Percentiles rank a stretch among this genome's conserved stretches.
Evolutionary conservation across 1,140 invertebrate genomes (phyloP).

Genomic region (Cydia amplana): DNA sequence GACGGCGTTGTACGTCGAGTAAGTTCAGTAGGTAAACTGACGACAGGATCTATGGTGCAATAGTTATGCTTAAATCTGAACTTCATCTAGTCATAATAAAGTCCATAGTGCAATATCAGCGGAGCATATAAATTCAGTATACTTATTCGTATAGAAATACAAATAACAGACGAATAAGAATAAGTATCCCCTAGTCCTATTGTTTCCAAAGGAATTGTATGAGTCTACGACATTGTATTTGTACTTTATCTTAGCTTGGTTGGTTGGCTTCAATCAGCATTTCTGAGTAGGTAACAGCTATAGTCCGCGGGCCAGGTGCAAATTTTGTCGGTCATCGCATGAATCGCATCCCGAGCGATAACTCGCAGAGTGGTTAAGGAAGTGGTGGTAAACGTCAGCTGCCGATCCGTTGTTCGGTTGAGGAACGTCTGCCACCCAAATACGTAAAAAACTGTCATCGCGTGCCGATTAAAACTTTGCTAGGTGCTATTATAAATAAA

Average conservation of each 20-base stretch:
- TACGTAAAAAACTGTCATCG: too few species aligned
- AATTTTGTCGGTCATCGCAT: too few species aligned
- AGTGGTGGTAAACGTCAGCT: too few species aligned
- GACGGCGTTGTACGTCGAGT: neutral
- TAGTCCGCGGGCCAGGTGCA: neutral
- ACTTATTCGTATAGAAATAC: neutral
- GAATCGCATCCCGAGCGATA: too few species aligned
- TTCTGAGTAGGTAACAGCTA: neutral
- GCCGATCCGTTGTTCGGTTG: too few species aligned
- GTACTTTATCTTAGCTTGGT: neutral
- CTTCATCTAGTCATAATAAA: neutral
- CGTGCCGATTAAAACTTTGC: too few species aligned
- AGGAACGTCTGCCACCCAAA: too few species aligned
- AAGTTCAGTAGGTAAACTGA: neutral
- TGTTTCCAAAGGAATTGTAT: conserved; percentile 9
- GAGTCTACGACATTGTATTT: neutral
- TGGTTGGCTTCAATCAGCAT: conserved; percentile 16
- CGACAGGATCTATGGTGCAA: neutral
- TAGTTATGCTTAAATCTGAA: neutral
- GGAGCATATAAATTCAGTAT: neutral
- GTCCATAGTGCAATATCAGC: neutral
- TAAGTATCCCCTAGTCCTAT: neutral
- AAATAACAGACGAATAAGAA: neutral
- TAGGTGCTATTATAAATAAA: too few species aligned
- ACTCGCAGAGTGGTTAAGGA: too few species aligned